These are phyloP conservation scores for Aegithalos caudatus DNA, from an alignment of 2,113 vertebrate species.

Conservation along the genomic window DNA sequence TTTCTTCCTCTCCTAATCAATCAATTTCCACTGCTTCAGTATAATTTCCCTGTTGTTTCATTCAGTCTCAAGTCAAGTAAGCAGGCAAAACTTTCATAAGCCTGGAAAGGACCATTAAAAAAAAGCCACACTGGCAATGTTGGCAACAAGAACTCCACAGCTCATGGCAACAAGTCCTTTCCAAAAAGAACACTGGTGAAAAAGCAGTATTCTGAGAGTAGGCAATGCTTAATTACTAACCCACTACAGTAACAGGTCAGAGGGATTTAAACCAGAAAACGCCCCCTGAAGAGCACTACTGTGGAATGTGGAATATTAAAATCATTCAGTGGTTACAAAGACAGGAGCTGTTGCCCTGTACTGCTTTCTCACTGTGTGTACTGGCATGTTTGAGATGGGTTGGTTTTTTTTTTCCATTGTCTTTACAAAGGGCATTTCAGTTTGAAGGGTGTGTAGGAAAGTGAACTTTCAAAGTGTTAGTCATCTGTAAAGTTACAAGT, in stretches of 20 bases:
- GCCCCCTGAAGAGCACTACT: neutral
- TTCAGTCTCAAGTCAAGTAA: neutral
- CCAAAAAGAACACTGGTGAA: neutral
- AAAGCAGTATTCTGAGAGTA: neutral
- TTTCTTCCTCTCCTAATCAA: neutral
- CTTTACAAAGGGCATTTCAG: neutral
- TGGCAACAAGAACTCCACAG: neutral
- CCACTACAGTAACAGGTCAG: neutral
- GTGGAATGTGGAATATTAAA: neutral
- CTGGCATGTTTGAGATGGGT: neutral
- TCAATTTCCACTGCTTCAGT: neutral
- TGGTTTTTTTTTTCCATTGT: neutral
- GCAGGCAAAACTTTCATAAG: neutral
- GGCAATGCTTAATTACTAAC: neutral
- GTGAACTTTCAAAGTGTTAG: neutral
- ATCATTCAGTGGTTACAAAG: neutral
- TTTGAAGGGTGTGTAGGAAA: neutral
- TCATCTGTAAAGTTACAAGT: neutral
- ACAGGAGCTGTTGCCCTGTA: neutral
- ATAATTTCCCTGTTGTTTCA: neutral
- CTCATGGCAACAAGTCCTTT: neutral
- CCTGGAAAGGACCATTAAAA: accelerated
- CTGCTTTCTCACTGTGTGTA: neutral
- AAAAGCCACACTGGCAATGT: neutral
- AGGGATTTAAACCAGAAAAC: neutral